Percentiles rank a stretch among this genome's conserved stretches.
These are phyloP conservation scores for Abrostola tripartita DNA, from an alignment of 2,888 invertebrate genomes.

Conservation along the genomic window DNA sequence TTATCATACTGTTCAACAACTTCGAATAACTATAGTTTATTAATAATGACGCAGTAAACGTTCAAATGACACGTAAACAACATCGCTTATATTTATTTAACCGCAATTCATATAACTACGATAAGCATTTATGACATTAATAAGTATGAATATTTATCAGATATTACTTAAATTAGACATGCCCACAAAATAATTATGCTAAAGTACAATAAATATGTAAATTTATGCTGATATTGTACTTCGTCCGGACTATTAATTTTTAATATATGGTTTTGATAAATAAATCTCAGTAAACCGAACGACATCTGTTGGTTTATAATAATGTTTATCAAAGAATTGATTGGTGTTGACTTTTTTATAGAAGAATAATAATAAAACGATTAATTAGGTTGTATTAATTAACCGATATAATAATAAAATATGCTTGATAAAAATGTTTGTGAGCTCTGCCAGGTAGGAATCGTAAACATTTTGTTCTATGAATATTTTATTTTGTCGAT, in stretches of 20 bases:
- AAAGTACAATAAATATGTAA: constrained; percentile 74
- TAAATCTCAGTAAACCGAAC: constrained; percentile 42
- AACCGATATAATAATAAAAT: constrained; percentile 15
- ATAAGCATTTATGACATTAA: constrained; percentile 43
- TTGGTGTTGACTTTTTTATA: constrained; percentile 46
- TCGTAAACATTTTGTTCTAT: constrained; percentile 2
- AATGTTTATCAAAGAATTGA: constrained; percentile 27
- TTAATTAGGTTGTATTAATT: constrained; percentile 35
- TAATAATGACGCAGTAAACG: constrained; percentile 22
- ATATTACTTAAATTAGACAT: constrained; percentile 54
- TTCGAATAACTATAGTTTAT: background rate
- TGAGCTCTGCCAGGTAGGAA: background rate
- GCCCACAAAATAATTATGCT: constrained; percentile 63
- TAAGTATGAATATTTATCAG: constrained; percentile 59
- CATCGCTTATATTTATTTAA: constrained; percentile 41
- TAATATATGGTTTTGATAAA: constrained; percentile 56
- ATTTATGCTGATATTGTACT: constrained; percentile 72
- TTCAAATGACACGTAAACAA: constrained; percentile 33
- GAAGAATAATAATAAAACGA: constrained; percentile 37
- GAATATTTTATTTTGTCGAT: background rate
- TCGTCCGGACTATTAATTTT: constrained; percentile 54
- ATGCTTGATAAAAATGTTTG: constrained; percentile 10
- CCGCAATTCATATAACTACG: constrained; percentile 34
- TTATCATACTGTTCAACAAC: no score
- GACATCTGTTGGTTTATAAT: constrained; percentile 46